phyloP scores from a whole-genome alignment of 2,113 vertebrate species.

The Nesoenas mayeri region DNA sequence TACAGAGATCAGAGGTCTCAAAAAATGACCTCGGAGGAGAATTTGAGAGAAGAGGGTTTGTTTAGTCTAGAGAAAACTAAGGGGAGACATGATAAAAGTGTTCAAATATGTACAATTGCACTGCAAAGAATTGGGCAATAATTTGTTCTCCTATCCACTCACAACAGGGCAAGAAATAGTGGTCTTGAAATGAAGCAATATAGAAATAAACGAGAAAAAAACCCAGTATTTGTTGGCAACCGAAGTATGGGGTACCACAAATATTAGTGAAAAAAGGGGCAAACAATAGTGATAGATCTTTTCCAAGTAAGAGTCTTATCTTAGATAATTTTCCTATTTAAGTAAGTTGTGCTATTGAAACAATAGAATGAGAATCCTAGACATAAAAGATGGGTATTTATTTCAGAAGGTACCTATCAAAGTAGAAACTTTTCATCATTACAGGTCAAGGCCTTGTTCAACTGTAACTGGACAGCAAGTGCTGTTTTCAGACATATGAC shows the following conservation, averaged over 20 bases:
- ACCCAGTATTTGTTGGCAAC: not conserved
- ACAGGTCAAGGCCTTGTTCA: not conserved
- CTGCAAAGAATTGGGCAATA: not conserved
- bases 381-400: not conserved
- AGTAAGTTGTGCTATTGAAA: not conserved
- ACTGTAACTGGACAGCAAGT: not conserved
- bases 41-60: slow-evolving; percentile 16
- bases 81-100: slow-evolving; percentile 17
- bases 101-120: slow-evolving; percentile 15
- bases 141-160: not conserved
- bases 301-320: not conserved
- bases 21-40: not conserved
- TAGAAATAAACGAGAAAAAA: not conserved
- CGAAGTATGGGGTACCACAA: not conserved
- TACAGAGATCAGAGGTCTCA: slow-evolving; percentile 21
- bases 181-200: not conserved
- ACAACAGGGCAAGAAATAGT: not conserved
- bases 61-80: slow-evolving; percentile 58
- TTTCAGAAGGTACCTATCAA: not conserved
- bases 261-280: not conserved
- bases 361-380: not conserved
- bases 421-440: not conserved
- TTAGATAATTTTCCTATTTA: not conserved
- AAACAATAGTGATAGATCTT: not conserved
- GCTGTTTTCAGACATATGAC: not conserved